Evolutionary conservation across 2,888 invertebrate species (phyloP).

Genomic region (Tenthredo amoena): DNA sequence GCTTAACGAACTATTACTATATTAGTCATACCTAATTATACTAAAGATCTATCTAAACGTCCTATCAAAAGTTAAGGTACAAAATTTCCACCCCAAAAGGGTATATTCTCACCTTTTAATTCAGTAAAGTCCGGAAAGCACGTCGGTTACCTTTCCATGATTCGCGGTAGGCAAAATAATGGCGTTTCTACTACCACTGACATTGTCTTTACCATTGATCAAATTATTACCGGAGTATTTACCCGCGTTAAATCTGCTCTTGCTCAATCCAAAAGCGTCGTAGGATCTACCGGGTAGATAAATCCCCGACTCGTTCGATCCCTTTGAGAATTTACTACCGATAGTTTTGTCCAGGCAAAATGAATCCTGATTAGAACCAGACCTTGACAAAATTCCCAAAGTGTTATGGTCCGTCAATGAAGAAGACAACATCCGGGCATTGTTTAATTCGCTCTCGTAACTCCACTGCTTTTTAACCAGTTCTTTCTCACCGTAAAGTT

Average conservation of each 20-base stretch:
- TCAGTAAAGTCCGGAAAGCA: slow-evolving; percentile 75
- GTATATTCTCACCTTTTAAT: neutral
- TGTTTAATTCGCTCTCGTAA: slow-evolving; percentile 64
- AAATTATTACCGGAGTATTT: slow-evolving; percentile 73
- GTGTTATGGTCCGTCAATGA: neutral
- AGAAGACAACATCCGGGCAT: neutral
- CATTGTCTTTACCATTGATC: slow-evolving; percentile 54
- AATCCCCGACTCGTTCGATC: slow-evolving; percentile 67
- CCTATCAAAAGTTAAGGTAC: neutral
- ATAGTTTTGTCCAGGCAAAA: slow-evolving; percentile 61
- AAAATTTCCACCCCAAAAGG: neutral
- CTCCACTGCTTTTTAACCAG: slow-evolving; percentile 64
- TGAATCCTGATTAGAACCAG: slow-evolving; percentile 58
- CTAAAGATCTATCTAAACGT: neutral
- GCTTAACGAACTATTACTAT: slow-evolving; percentile 1
- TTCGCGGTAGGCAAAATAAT: slow-evolving; percentile 63
- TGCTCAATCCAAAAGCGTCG: slow-evolving; percentile 74
- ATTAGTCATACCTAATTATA: neutral
- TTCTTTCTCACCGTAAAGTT: slow-evolving; percentile 57
- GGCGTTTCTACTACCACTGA: slow-evolving; percentile 66
- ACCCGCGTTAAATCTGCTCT: slow-evolving; percentile 74
- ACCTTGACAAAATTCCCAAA: neutral
- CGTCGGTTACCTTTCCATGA: slow-evolving; percentile 75
- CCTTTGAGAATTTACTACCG: slow-evolving; percentile 60
- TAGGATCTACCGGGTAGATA: slow-evolving; percentile 69